Conservation (phyloP, 30 jellyfish, hydroid and myxozoan species). For the Phacellophora camtschatica region DNA sequence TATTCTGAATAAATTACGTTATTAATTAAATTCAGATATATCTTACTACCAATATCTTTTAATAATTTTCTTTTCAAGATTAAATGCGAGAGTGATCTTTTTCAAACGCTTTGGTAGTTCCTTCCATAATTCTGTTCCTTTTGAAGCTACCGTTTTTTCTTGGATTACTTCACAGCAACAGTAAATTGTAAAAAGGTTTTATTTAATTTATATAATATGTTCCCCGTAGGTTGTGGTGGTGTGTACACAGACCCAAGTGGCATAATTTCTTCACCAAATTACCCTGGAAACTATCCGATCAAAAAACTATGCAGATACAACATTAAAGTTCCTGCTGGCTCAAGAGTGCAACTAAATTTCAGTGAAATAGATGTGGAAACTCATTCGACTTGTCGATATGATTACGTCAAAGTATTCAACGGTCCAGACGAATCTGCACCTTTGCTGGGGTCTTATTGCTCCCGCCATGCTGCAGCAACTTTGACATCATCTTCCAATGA, state of each 20-base stretch:
- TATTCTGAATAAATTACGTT: no score
- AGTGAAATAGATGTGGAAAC: conserved; percentile 53
- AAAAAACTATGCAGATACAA: conserved; percentile 13
- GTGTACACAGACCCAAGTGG: conserved; percentile 49
- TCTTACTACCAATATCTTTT: no score
- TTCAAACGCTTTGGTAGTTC: no score
- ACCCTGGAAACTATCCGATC: conserved; percentile 49
- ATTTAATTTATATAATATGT: neutral
- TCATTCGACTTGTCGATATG: conserved; percentile 42
- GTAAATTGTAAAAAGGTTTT: neutral
- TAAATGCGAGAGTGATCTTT: no score
- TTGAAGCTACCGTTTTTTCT: no score
- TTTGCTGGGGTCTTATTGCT: conserved; percentile 31
- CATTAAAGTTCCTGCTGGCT: conserved; percentile 32
- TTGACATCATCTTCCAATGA: conserved; percentile 53
- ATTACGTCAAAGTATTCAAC: conserved; percentile 43
- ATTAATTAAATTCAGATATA: no score
- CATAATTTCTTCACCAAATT: conserved; percentile 53
- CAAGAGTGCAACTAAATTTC: conserved; percentile 42
- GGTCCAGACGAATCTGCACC: conserved; percentile 74
- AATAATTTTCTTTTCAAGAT: no score
- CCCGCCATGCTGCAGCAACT: conserved; percentile 26
- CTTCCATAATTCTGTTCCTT: no score
- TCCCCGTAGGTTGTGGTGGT: conserved; percentile 58
- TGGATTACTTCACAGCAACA: neutral